A percentile compares a stretch with the other conserved stretches of the same genome.
Evolutionary conservation across 1,140 invertebrate genomes (phyloP).

Genomic region (Eurosta solidaginis): DNA sequence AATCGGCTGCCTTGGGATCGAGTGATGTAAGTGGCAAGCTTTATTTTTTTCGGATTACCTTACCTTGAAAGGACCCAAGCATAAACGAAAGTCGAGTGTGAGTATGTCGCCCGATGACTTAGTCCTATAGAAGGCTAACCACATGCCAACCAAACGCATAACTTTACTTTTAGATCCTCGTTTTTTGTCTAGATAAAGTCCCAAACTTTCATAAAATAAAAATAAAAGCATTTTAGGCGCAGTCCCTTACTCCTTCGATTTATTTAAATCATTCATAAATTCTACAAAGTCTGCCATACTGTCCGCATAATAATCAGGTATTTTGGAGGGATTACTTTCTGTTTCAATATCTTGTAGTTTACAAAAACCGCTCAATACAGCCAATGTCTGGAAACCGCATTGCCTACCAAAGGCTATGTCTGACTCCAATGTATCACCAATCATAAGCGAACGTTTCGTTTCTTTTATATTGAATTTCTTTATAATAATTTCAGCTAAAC

Average conservation of each 20-base stretch:
- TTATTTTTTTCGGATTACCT: no score
- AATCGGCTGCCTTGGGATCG: no score
- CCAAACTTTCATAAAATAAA: no score
- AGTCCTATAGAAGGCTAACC: no score
- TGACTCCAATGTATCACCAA: slow-evolving; percentile 68
- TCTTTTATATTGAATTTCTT: slow-evolving; percentile 60
- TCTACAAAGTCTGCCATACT: slow-evolving; percentile 47
- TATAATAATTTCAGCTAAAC: slow-evolving; percentile 59
- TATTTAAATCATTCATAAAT: slow-evolving; percentile 34
- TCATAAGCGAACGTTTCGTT: slow-evolving; percentile 65
- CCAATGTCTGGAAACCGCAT: slow-evolving; percentile 63
- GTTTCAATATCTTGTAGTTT: slow-evolving; percentile 49
- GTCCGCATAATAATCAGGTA: slow-evolving; percentile 63
- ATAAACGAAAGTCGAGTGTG: no score
- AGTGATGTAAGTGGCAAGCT: no score
- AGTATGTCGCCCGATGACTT: no score
- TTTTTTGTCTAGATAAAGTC: no score
- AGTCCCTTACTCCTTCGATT: slow-evolving; percentile 39
- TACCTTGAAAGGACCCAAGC: no score
- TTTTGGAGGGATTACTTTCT: slow-evolving; percentile 37
- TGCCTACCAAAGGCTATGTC: slow-evolving; percentile 64
- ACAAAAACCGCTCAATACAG: slow-evolving; percentile 62
- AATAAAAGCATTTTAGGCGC: background rate
- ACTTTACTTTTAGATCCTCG: no score
- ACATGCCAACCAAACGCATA: no score